Evolutionary conservation across 1,140 invertebrate species (phyloP).

Genomic region (Ridgeia piscesae): DNA sequence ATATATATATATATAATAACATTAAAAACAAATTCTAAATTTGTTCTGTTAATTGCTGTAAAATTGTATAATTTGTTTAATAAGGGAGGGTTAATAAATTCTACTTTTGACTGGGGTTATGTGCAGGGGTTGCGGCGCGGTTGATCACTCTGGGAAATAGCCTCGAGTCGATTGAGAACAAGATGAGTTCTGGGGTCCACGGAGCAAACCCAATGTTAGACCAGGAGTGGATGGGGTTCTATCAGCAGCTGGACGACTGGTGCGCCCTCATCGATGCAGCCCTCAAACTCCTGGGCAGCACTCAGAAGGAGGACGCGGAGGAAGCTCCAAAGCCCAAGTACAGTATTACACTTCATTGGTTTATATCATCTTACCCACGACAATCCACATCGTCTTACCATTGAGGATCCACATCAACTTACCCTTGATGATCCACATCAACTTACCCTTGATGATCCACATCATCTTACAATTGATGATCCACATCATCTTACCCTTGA

Average conservation of each 20-base stretch:
- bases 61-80: no score
- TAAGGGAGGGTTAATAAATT: no score
- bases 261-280: slow-evolving; percentile 38
- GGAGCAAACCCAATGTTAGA: slow-evolving; percentile 46
- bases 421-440: neutral
- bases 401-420: no score
- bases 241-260: slow-evolving; percentile 53
- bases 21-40: no score
- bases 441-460: neutral
- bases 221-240: slow-evolving; percentile 50
- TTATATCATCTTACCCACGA: neutral
- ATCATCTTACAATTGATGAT: no score
- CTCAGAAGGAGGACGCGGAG: slow-evolving; percentile 31
- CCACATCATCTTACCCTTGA: no score
- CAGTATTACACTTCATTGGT: no score
- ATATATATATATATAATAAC: no score
- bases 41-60: no score
- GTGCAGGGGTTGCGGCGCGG: slow-evolving; percentile 46
- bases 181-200: slow-evolving; percentile 40
- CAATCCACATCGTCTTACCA: no score
- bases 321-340: neutral
- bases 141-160: slow-evolving; percentile 49
- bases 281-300: slow-evolving; percentile 44
- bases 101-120: neutral
- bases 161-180: slow-evolving; percentile 50